Base-by-base conservation (phyloP, 2,113 vertebrate species). In the Pollimyrus isidori region DNA sequence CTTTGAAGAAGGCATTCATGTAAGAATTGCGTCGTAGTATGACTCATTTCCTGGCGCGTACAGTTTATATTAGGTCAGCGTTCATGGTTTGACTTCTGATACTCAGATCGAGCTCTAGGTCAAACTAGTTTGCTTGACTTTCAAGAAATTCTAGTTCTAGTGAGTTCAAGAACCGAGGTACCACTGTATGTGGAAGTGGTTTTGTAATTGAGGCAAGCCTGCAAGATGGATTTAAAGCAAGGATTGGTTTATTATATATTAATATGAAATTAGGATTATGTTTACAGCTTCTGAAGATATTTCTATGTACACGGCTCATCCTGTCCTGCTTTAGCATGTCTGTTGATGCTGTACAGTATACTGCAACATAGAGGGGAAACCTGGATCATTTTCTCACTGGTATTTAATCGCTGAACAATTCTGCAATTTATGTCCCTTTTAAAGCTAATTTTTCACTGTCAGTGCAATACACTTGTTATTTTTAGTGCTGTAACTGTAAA, bases 321-420 rank as follows among this genome's bases (percentile, higher is more conserved):
- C 3, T 53, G 26, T 53, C 48, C 11, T 3, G 50, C 23, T 56
- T 17, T 35, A 53, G 85, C 7, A 39, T 17, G 42, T 86, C 7
- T 52, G 46, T 86, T 86, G 21, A 52, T 49, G 7, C 85, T 53
- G 19, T 53, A 86, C 9, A 86, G 50, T 42, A 53, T 30, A 30
- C 50, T 26, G 19, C 50, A 87, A 26, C 50, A 87, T 35, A 21
- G 6, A 56, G 45, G 45, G 3, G 23, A 19, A 87, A 35, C 56
- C 2, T 3, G 46, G 26, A 52, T 35, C 1, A 86, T 56, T 86
- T 86, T 86, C 50, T 87, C 50, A 45, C 45, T 84, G 82, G 10
- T 84, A 84, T 48, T 84, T 84, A 84, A 48, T 84, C n/a, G 42
- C 45, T n/a, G 45, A 84, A 84, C 82, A 84, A 48, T 84, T 84